Percentiles rank a stretch among this genome's conserved stretches.
Conservation (phyloP, 23 tunicate species). For the Trididemnum clinides region DNA sequence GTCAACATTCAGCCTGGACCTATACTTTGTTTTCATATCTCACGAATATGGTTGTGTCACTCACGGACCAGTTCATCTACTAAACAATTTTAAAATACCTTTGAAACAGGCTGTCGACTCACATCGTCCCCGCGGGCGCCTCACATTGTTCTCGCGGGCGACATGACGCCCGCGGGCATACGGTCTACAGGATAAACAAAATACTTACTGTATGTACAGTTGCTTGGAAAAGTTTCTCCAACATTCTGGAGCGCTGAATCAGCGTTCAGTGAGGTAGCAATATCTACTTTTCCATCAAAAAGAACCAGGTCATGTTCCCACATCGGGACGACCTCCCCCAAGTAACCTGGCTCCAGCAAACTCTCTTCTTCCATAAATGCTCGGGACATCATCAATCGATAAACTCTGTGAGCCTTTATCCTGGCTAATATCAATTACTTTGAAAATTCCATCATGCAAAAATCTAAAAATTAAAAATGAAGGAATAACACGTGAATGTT, state of each 20-base stretch:
- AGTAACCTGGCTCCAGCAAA: constrained; percentile 45
- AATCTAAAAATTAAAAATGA: constrained; percentile 15
- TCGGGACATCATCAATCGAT: constrained; percentile 9
- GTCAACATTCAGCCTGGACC: no score
- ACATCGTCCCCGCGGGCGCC: no score
- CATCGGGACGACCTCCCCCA: constrained; percentile 34
- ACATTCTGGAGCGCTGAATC: neutral
- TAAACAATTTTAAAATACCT: no score
- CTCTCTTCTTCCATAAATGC: constrained; percentile 31
- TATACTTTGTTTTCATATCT: no score
- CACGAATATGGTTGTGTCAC: no score
- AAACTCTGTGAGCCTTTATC: constrained; percentile 43
- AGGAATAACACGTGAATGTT: neutral
- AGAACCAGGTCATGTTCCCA: constrained; percentile 33
- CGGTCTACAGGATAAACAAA: no score
- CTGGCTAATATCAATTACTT: constrained; percentile 35
- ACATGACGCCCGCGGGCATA: no score
- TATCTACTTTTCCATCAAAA: neutral
- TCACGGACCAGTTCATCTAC: no score
- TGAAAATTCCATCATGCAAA: constrained; percentile 52
- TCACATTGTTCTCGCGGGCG: no score
- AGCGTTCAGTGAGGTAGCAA: neutral
- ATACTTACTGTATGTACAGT: no score
- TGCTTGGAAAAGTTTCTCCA: no score
- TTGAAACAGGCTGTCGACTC: no score